phyloP scores from a whole-genome alignment of 2,797 vertebrate genomes.

The Coranthus polyacanthus region DNA sequence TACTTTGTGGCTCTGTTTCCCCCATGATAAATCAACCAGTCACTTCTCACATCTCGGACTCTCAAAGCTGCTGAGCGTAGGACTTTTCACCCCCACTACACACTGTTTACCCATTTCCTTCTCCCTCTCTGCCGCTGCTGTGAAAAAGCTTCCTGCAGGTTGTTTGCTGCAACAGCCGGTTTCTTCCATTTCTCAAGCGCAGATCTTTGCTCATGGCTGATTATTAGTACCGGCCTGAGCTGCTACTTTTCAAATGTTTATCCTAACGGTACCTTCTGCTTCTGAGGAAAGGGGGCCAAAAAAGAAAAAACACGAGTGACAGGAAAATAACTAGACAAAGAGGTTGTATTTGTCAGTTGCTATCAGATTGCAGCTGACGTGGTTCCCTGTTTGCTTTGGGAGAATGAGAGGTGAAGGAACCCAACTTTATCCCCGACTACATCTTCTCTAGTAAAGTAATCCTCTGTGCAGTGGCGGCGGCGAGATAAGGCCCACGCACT shows the following conservation, averaged over 20 bases:
- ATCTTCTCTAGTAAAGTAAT: slow-evolving; percentile 81
- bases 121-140: slow-evolving; percentile 21
- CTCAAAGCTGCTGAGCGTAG: slow-evolving; percentile 95
- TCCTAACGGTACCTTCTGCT: slow-evolving; percentile 29
- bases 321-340: slow-evolving; percentile 62
- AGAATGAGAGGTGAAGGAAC: slow-evolving; percentile 79
- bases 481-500: slow-evolving; percentile 76
- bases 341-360: slow-evolving; percentile 66
- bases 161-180: slow-evolving; percentile 52
- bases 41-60: slow-evolving; percentile 91
- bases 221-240: slow-evolving; percentile 48
- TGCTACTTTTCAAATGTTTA: slow-evolving; percentile 55
- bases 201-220: slow-evolving; percentile 47
- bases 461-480: slow-evolving; percentile 63
- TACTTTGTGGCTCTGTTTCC: slow-evolving; percentile 96
- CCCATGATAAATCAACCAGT: slow-evolving; percentile 97
- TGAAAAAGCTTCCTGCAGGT: slow-evolving; percentile 74
- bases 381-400: slow-evolving; percentile 59
- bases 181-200: slow-evolving; percentile 51
- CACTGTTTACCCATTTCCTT: slow-evolving; percentile 69
- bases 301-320: slow-evolving; percentile 38
- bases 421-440: slow-evolving; percentile 70
- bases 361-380: slow-evolving; percentile 81
- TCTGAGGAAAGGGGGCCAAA: not conserved
- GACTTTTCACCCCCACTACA: slow-evolving; percentile 80